Conservation (phyloP, 2,797 vertebrate genomes). For the Lepus townsendii region DNA sequence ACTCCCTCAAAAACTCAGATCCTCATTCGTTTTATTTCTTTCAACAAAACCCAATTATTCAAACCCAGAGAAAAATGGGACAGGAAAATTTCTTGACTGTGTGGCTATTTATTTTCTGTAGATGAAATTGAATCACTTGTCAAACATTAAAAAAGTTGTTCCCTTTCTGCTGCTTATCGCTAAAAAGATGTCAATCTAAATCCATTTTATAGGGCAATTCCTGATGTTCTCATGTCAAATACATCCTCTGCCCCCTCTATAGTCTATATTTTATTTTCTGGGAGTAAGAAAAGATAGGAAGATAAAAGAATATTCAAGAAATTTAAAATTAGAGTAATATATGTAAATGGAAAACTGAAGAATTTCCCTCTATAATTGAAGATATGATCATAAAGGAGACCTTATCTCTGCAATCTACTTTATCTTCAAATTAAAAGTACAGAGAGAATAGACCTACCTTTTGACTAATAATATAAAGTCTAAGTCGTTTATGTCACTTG, state of each 20-base stretch:
- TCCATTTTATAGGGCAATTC: neutral
- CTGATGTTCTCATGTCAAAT: conserved; percentile 23
- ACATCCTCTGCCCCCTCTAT: neutral
- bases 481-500: conserved; percentile 47
- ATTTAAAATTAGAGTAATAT: conserved; percentile 77
- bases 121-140: conserved; percentile 86
- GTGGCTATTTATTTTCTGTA: conserved; percentile 72
- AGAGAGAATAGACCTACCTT: conserved; percentile 64
- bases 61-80: neutral
- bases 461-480: conserved; percentile 67
- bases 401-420: conserved; percentile 61
- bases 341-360: conserved; percentile 80
- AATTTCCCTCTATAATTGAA: conserved; percentile 64
- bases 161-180: conserved; percentile 83
- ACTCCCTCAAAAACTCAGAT: neutral
- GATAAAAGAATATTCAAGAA: conserved; percentile 63
- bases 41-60: conserved; percentile 43
- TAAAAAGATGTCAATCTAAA: conserved; percentile 63
- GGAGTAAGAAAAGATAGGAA: conserved; percentile 30
- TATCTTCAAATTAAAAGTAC: conserved; percentile 70
- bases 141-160: conserved; percentile 79
- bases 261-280: conserved; percentile 46
- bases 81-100: neutral
- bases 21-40: conserved; percentile 43
- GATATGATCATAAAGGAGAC: conserved; percentile 63